These are phyloP conservation scores for Elanus axillaris DNA, from an alignment of 2,113 vertebrate genomes.

Conservation along the genomic window DNA sequence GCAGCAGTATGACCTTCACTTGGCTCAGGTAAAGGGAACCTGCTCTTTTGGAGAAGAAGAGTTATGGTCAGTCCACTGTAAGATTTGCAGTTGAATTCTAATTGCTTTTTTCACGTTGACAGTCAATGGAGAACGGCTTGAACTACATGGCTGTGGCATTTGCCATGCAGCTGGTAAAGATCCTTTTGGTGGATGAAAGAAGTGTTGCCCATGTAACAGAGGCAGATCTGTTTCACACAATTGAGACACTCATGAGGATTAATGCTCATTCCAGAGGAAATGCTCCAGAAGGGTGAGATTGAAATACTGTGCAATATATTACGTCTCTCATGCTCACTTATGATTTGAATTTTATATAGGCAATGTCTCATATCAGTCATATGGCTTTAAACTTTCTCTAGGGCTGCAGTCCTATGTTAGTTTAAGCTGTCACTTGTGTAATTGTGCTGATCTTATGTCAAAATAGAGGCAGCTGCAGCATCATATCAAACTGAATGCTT, in stretches of 20 bases:
- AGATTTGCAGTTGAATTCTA: background rate
- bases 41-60: background rate
- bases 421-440: background rate
- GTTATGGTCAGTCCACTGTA: background rate
- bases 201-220: conserved; percentile 94
- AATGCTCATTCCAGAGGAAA: conserved; percentile 98
- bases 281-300: conserved; percentile 92
- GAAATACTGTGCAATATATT: background rate
- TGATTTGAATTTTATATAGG: background rate
- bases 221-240: conserved; percentile 97
- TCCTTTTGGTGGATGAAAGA: conserved; percentile 94
- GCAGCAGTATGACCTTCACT: conserved; percentile 97
- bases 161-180: conserved; percentile 97
- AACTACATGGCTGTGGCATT: conserved; percentile 99
- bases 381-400: background rate
- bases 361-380: rapidly evolving
- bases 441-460: background rate
- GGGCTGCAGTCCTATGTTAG: background rate
- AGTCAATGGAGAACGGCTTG: conserved; percentile 99
- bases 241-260: conserved; percentile 98
- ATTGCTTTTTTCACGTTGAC: background rate
- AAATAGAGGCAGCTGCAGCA: background rate
- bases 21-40: conserved; percentile 87
- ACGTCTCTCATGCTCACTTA: background rate
- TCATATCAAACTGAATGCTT: background rate